These are phyloP conservation scores for Brachionus rotundiformis DNA, from an alignment of 1,140 invertebrate genomes.

Conservation along the genomic window DNA sequence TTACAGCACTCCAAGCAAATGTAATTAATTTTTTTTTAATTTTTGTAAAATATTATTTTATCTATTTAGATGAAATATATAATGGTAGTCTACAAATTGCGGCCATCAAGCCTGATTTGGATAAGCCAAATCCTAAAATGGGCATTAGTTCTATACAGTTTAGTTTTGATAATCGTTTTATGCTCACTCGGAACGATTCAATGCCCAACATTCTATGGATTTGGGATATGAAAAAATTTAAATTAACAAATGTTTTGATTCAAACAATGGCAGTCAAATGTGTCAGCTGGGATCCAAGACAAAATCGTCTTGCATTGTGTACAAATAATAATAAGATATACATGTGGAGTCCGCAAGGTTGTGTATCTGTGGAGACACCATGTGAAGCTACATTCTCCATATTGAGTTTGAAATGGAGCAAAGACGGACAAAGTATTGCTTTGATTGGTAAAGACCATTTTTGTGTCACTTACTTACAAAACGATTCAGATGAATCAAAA, in stretches of 20 bases:
- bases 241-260: conserved; percentile 58
- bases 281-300: conserved; percentile 62
- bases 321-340: conserved; percentile 63
- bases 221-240: conserved; percentile 60
- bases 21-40: not conserved
- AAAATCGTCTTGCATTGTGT: conserved; percentile 60
- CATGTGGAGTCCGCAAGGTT: conserved; percentile 63
- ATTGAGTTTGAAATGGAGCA: conserved; percentile 59
- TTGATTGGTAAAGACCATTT: conserved; percentile 61
- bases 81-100: conserved; percentile 57
- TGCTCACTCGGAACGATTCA: conserved; percentile 63
- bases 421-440: conserved; percentile 58
- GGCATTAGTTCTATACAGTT: conserved; percentile 61
- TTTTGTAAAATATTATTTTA: not conserved
- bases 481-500: conserved; percentile 16
- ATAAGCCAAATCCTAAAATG: conserved; percentile 61
- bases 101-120: conserved; percentile 59
- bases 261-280: conserved; percentile 61
- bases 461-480: conserved; percentile 56
- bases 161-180: conserved; percentile 61
- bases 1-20: conserved; percentile 49
- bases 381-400: conserved; percentile 62
- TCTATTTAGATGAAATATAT: conserved; percentile 58
- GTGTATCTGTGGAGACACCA: conserved; percentile 62
- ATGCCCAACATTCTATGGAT: conserved; percentile 64